Evolutionary conservation across 2,888 invertebrate genomes (phyloP), one percentile per base, ranked within the genome.

Genomic region (Leptopilina drosophilae): DNA sequence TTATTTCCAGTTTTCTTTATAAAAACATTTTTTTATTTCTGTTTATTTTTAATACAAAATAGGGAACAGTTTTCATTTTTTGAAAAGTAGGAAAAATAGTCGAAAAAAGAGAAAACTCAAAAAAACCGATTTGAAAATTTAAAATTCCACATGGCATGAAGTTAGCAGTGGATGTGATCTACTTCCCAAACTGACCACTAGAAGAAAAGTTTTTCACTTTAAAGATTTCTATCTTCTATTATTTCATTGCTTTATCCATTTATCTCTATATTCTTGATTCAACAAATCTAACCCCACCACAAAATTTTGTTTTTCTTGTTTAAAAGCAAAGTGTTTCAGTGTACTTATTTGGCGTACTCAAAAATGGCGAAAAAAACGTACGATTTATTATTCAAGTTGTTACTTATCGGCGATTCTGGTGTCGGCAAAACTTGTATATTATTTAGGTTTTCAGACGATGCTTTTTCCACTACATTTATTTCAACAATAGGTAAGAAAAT

Each of bases 371-470:
- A 98, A 94, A 97, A 97, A 94, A 97, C 98, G 85, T 98, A 98
- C 94, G 98, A 98, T 94, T 94, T 98, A 91, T 93, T 98, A 89
- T 98, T 98, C 92, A 98, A 98, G 94, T 93, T 98, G 88, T 93
- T 98, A 86, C 94, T 98, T 87, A 98, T 98, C 92, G 98, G 98
- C 85, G 98, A 98, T 92, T 97, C 97, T 77, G 98, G 98, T 86
- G 98, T 98, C 86, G 98, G 98, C 87, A 98, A 98, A 93, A 98
- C 98, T 78, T 98, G 98, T 92, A 97, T 98, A 92, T 93, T 98
- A 87, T 98, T 98, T 92, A 95, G 98, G 92, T 98, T 98, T 93
- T 97, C 97, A 85, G 98, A 98, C 92, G 98, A 98, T 93, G 97
- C 97, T 87, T 98, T 98, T 92, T 98, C 97, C 87, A 96, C 97